Percentiles rank a stretch among this genome's conserved stretches.
These are phyloP conservation scores for Atherinomorus stipes DNA, from an alignment of 2,113 vertebrate genomes.

Conservation along the genomic window DNA sequence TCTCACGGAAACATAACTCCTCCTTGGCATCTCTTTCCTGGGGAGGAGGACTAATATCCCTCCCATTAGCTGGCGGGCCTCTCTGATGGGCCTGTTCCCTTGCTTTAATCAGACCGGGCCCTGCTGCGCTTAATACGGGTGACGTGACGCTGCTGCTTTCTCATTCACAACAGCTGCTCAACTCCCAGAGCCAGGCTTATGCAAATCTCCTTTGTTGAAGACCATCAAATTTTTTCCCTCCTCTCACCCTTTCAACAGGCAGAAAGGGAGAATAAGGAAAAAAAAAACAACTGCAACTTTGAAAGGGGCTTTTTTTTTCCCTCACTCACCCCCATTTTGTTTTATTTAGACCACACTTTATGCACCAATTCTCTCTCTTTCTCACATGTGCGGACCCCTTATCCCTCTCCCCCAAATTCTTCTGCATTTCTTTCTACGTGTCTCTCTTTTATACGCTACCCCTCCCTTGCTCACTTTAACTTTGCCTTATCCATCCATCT, in stretches of 20 bases:
- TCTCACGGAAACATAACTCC: slow-evolving; percentile 71
- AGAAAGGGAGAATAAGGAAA: slow-evolving; percentile 40
- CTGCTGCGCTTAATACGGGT: slow-evolving; percentile 72
- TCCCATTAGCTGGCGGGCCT: slow-evolving; percentile 65
- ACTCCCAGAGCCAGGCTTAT: slow-evolving; percentile 83
- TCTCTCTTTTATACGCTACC: slow-evolving; percentile 29
- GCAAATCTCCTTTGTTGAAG: slow-evolving; percentile 83
- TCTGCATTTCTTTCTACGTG: slow-evolving; percentile 33
- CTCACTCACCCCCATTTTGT: slow-evolving; percentile 57
- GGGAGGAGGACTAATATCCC: slow-evolving; percentile 60
- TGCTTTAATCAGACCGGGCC: slow-evolving; percentile 79
- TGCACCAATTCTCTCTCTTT: slow-evolving; percentile 22
- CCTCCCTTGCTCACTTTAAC: slow-evolving; percentile 39
- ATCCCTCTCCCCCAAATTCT: slow-evolving; percentile 25
- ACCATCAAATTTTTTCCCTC: slow-evolving; percentile 77
- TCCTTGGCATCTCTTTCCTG: slow-evolving; percentile 66
- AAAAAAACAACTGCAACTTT: slow-evolving; percentile 62
- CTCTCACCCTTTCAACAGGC: slow-evolving; percentile 70
- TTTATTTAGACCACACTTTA: slow-evolving; percentile 65
- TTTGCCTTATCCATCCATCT: slow-evolving; percentile 42
- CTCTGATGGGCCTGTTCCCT: slow-evolving; percentile 73
- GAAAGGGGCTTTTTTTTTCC: slow-evolving; percentile 56
- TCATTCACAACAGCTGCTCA: slow-evolving; percentile 84
- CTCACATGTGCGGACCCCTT: slow-evolving; percentile 31
- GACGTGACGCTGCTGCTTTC: slow-evolving; percentile 77